These are phyloP conservation scores for Machimus atricapillus DNA, from an alignment of 2,888 invertebrate genomes.

Conservation along the genomic window DNA sequence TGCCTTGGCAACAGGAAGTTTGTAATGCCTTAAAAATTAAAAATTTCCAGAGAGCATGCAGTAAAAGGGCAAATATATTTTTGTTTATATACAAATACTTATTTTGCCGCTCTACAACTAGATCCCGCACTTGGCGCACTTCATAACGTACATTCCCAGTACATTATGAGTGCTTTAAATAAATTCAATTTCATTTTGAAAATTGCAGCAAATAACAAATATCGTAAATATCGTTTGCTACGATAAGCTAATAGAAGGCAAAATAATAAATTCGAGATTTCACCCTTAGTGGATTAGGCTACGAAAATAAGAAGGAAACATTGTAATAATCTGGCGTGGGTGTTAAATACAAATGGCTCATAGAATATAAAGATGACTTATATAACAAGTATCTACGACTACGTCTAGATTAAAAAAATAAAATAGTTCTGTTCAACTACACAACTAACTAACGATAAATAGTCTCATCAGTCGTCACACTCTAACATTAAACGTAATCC, in stretches of 20 bases:
- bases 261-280: background rate
- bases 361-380: slow-evolving; percentile 36
- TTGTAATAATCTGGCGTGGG: background rate
- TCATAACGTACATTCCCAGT: background rate
- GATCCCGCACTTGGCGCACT: background rate
- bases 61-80: background rate
- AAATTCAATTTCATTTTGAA: background rate
- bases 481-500: slow-evolving; percentile 39
- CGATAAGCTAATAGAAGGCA: background rate
- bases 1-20: background rate
- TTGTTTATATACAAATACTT: background rate
- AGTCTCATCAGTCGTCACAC: slow-evolving; percentile 41
- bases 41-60: background rate
- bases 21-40: background rate
- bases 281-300: background rate
- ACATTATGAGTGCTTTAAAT: background rate
- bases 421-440: slow-evolving; percentile 45
- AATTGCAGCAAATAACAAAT: background rate
- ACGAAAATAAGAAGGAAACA: background rate
- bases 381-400: slow-evolving; percentile 24
- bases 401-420: slow-evolving; percentile 43
- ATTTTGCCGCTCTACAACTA: background rate
- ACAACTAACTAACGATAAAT: slow-evolving; percentile 44
- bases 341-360: slow-evolving; percentile 23
- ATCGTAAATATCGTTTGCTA: background rate